These are phyloP conservation scores for Conomelus anceps DNA, from an alignment of 2,888 invertebrate species.

Conservation along the genomic window DNA sequence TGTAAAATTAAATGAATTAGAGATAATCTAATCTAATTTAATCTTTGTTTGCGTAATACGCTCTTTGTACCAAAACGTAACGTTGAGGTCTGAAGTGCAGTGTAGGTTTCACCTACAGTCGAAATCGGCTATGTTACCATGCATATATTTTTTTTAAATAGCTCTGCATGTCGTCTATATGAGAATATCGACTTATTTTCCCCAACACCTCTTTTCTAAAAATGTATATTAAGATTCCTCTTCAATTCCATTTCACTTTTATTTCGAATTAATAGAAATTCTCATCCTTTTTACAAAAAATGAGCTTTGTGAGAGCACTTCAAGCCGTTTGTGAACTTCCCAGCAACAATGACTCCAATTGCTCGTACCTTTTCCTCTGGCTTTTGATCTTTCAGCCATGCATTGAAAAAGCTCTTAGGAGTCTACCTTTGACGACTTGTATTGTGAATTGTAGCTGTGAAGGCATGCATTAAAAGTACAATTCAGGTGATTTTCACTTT, in stretches of 20 bases:
- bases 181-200: no score
- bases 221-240: not conserved
- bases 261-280: not conserved
- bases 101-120: no score
- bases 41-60: no score
- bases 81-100: no score
- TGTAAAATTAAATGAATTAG: no score
- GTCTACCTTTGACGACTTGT: not conserved
- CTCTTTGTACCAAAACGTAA: no score
- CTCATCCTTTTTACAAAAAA: not conserved
- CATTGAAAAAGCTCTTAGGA: not conserved
- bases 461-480: not conserved
- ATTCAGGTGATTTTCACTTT: not conserved
- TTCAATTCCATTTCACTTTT: not conserved
- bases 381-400: not conserved
- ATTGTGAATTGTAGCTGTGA: not conserved
- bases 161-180: no score
- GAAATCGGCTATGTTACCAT: no score
- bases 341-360: not conserved
- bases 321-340: no score
- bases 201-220: no score
- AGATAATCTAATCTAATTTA: no score
- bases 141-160: no score
- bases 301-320: not conserved
- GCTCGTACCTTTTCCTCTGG: not conserved